Evolutionary conservation across 2,113 vertebrate species (phyloP), one percentile per base, ranked within the genome.

Genomic region (Barnardius zonarius): DNA sequence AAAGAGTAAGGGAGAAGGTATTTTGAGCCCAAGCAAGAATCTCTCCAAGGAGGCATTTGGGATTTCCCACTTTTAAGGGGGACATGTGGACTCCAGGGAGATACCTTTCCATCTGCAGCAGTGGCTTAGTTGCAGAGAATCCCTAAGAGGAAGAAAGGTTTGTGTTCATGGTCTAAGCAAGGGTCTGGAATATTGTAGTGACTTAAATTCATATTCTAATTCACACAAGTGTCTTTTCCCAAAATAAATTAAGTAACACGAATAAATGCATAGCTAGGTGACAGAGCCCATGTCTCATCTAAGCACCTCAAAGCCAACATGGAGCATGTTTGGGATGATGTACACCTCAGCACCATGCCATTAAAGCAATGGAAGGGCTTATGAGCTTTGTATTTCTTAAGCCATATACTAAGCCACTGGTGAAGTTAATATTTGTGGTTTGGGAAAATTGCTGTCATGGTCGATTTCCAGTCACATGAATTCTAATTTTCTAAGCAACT

Each of bases 271-370:
- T 35, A 70, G 24, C 6, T 67, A 41, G 35, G 7, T 73, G 49
- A 55, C 13, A 64, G 68, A 90, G 19, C 37, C 70, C 11, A 8
- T 41, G 6, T 49, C 52, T 66, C 0, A 0, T 25, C 81, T 46
- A 30, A 78, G 54, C 25, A 54, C 39, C 3, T 4, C 0, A 0
- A 67, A 84, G 37, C 35, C 0, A 0, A 52, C 33, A 4, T 17
- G 13, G 10, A 8, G 10, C 3, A 9, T 33, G 11, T 41, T 55
- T 62, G 74, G 68, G 33, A 37, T 0, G 5, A 37, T 16, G 31
- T 33, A 51, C 27, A 43, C 28, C 11, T 44, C 35, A 73, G 86
- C 31, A 75, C 12, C 16, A 15, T 9, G 28, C 7, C 17, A 10
- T 52, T 78, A 75, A 46, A 41, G 5, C 9, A 43, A 25, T 23